Conservation (phyloP, 2,113 vertebrate species). For the Sturnus vulgaris region DNA sequence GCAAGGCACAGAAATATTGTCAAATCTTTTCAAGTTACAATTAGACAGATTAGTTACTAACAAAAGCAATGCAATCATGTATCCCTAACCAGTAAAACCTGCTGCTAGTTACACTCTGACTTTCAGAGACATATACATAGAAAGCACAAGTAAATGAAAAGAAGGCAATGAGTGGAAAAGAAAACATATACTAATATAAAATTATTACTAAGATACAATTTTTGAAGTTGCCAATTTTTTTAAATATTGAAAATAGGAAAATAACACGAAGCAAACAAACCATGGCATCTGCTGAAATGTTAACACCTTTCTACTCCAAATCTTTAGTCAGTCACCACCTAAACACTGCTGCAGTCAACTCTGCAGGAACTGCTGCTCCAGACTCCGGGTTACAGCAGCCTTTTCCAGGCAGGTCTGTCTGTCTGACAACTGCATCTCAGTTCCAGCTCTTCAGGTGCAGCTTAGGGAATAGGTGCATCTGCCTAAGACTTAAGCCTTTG, state of each 20-base stretch:
- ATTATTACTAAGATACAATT: not conserved
- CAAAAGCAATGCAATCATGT: not conserved
- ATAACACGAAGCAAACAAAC: not conserved
- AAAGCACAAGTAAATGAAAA: not conserved
- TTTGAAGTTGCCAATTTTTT: not conserved
- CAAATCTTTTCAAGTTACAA: not conserved
- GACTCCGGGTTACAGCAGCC: not conserved
- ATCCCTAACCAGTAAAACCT: not conserved
- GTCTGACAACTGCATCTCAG: not conserved
- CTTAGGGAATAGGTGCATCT: not conserved
- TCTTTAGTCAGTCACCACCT: not conserved
- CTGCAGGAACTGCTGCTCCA: not conserved
- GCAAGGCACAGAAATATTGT: not conserved
- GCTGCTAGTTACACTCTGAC: not conserved
- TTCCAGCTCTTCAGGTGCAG: not conserved
- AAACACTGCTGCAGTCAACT: not conserved
- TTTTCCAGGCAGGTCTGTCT: not conserved
- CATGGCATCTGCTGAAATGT: not conserved
- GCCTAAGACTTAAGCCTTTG: not conserved
- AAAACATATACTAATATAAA: not conserved
- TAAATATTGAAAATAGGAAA: not conserved
- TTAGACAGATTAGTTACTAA: not conserved
- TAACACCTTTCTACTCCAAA: not conserved
- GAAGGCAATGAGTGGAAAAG: not conserved
- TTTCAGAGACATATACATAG: not conserved